Percentiles rank a stretch among this genome's conserved stretches.
phyloP scores from a whole-genome alignment of 2,888 invertebrate species.

The Clunio marinus region DNA sequence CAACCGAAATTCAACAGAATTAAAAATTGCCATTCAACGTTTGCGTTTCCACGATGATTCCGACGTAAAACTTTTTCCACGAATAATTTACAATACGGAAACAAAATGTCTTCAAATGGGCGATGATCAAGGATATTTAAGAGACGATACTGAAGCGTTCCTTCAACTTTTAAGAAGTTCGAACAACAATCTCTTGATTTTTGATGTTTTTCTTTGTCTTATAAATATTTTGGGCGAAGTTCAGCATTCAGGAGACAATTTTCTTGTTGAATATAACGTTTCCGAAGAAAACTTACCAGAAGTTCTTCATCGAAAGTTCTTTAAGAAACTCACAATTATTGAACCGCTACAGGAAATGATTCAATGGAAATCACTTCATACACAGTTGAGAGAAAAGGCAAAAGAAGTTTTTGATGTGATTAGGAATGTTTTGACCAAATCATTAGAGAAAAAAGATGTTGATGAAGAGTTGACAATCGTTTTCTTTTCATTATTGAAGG shows the following conservation, averaged over 20 bases:
- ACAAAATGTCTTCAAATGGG: constrained; percentile 40
- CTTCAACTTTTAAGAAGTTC: constrained; percentile 43
- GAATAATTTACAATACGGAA: constrained; percentile 39
- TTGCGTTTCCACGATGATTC: neutral
- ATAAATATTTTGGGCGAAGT: constrained; percentile 21
- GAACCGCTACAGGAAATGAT: constrained; percentile 47
- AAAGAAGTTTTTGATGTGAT: constrained; percentile 45
- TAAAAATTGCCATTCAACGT: constrained; percentile 40
- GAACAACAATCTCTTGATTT: constrained; percentile 45
- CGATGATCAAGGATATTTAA: neutral
- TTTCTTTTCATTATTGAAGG: constrained; percentile 44
- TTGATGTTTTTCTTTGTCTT: constrained; percentile 44
- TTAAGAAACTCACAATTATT: constrained; percentile 44
- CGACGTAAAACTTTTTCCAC: constrained; percentile 43
- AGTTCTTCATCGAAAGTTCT: constrained; percentile 16
- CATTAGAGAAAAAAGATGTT: constrained; percentile 40
- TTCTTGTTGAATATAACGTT: neutral
- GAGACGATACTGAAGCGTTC: constrained; percentile 41
- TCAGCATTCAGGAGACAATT: neutral
- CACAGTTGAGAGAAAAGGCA: constrained; percentile 46
- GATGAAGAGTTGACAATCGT: constrained; percentile 40
- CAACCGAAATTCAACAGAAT: constrained; percentile 45
- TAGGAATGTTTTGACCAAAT: constrained; percentile 42
- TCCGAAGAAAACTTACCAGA: constrained; percentile 2
- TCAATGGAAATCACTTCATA: constrained; percentile 46